Percentiles rank a stretch among this genome's conserved stretches.
Evolutionary conservation across 2,888 invertebrate species (phyloP).

Genomic region (Lathronympha strigana): DNA sequence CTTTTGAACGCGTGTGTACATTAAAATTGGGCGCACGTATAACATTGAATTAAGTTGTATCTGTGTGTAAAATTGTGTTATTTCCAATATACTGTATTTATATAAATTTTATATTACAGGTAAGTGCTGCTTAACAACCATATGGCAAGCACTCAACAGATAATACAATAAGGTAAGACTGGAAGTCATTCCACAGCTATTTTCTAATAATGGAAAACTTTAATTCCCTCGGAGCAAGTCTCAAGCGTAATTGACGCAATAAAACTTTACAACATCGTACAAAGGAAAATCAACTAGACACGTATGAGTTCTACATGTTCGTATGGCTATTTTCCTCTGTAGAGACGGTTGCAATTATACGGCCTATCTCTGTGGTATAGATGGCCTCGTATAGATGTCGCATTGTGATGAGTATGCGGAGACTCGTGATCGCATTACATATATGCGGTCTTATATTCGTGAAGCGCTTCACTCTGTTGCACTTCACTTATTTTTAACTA

Average conservation of each 20-base stretch:
- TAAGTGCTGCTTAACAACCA: too few relatives aligned
- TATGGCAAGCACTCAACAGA: neutral
- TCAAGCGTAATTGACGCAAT: conserved; percentile 10
- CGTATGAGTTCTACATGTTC: conserved; percentile 2
- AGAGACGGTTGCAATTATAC: conserved; percentile 21
- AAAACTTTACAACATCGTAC: neutral
- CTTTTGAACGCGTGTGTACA: too few relatives aligned
- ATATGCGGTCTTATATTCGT: too few relatives aligned
- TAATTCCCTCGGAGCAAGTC: conserved; percentile 10
- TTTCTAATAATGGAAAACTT: conserved; percentile 20
- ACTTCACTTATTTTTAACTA: too few relatives aligned
- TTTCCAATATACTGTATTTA: too few relatives aligned
- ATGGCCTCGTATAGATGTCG: neutral
- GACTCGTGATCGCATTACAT: too few relatives aligned
- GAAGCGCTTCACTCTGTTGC: too few relatives aligned
- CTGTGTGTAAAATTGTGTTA: too few relatives aligned
- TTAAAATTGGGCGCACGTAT: too few relatives aligned
- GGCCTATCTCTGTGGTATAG: conserved; percentile 20
- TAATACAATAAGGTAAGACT: neutral
- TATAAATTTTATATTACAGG: too few relatives aligned
- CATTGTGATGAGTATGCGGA: neutral
- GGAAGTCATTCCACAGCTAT: neutral
- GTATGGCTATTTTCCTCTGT: conserved; percentile 3
- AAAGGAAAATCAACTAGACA: conserved; percentile 1
- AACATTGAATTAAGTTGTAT: too few relatives aligned